Conservation (phyloP, 2,113 vertebrate species). For the Osmerus mordax region DNA sequence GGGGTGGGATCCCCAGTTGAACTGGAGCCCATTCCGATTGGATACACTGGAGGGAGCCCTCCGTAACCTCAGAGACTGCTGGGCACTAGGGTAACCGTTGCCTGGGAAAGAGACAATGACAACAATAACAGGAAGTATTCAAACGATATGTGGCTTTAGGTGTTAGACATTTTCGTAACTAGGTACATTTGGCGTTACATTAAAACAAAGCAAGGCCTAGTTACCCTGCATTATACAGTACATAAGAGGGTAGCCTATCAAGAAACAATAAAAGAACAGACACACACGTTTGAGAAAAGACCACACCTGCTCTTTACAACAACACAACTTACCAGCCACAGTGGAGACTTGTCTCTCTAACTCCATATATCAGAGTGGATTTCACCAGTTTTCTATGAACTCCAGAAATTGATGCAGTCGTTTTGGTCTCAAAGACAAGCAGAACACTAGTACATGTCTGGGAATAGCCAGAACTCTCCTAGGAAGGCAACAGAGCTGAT, state of each 20-base stretch:
- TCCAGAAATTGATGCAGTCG: not conserved
- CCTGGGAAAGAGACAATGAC: slow-evolving; percentile 16
- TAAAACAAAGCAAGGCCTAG: not conserved
- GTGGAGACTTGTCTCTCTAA: slow-evolving; percentile 19
- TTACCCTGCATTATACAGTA: not conserved
- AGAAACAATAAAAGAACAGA: not conserved
- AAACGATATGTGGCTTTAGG: no score
- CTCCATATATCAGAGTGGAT: not conserved
- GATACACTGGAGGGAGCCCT: slow-evolving; percentile 27
- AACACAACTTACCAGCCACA: not conserved
- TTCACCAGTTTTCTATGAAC: not conserved
- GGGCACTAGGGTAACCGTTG: slow-evolving; percentile 21
- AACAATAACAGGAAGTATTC: no score
- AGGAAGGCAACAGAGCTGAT: not conserved
- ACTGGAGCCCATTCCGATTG: slow-evolving; percentile 43
- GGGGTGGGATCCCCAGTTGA: slow-evolving; percentile 37
- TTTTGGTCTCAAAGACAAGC: not conserved
- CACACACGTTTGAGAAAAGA: slow-evolving; percentile 4
- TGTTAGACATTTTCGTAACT: not conserved
- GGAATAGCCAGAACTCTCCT: not conserved
- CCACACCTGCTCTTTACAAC: slow-evolving; percentile 20
- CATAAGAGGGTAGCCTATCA: not conserved
- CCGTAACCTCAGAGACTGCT: slow-evolving; percentile 46
- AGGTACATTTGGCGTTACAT: not conserved
- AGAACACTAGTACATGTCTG: not conserved